A percentile compares a stretch with the other conserved stretches of the same genome.
These are phyloP conservation scores for Probosciger aterrimus DNA, from an alignment of 2,113 vertebrate genomes.

Conservation along the genomic window DNA sequence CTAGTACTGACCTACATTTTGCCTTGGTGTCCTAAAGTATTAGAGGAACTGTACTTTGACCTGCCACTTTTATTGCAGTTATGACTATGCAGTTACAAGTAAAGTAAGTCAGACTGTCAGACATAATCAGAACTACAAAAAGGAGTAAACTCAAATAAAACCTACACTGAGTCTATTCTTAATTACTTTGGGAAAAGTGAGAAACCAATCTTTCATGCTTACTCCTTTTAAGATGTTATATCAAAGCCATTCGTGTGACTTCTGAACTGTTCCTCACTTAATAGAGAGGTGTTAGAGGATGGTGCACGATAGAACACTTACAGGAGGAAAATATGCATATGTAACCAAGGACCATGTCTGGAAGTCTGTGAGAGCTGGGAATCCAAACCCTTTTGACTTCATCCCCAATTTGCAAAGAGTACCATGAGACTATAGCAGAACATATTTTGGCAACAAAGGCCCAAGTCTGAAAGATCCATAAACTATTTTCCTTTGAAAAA, in stretches of 20 bases:
- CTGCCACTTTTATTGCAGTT: background rate
- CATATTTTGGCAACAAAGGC: background rate
- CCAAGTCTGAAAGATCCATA: background rate
- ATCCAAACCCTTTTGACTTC: background rate
- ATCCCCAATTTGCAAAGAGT: background rate
- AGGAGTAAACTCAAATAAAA: background rate
- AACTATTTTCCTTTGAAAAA: background rate
- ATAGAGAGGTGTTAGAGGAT: background rate
- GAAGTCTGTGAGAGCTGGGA: background rate
- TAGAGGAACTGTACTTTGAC: background rate
- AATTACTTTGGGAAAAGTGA: slow-evolving; percentile 10
- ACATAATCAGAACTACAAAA: background rate
- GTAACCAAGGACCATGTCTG: background rate
- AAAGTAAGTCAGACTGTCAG: background rate
- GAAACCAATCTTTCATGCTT: background rate
- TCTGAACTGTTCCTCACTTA: background rate
- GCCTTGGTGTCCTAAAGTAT: background rate
- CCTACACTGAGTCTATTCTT: background rate
- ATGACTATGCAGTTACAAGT: background rate
- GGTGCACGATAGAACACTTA: background rate
- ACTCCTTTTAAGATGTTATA: background rate
- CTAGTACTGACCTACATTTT: background rate
- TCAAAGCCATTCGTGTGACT: background rate
- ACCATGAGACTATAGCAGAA: background rate
- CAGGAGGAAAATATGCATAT: background rate